These are phyloP conservation scores for Conopomorpha cramerella DNA, from an alignment of 1,140 invertebrate genomes.

Conservation along the genomic window DNA sequence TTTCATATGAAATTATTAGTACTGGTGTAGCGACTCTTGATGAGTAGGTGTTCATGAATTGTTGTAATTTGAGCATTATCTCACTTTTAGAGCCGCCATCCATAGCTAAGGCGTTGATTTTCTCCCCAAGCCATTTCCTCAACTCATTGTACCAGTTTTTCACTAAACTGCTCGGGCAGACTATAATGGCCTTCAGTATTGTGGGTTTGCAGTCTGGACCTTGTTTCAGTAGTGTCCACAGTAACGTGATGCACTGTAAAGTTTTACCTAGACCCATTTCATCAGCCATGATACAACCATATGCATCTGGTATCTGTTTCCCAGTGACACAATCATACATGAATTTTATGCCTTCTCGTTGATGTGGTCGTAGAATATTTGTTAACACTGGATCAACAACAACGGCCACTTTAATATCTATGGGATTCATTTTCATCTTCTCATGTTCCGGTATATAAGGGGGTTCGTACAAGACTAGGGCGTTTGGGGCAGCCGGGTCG, in stretches of 20 bases:
- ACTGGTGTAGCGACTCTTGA: conserved; percentile 82
- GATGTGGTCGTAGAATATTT: conserved; percentile 94
- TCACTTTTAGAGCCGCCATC: conserved; percentile 90
- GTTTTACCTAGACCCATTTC: conserved; percentile 98
- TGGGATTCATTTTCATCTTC: conserved; percentile 71
- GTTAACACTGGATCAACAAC: conserved; percentile 93
- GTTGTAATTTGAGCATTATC: conserved; percentile 82
- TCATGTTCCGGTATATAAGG: conserved; percentile 81
- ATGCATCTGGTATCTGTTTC: conserved; percentile 80
- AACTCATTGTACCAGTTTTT: conserved; percentile 99
- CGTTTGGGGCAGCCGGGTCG: conserved; percentile 93
- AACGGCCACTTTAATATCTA: conserved; percentile 80
- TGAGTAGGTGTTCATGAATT: conserved; percentile 70
- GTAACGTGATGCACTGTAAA: conserved; percentile 94
- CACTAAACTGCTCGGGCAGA: conserved; percentile 95
- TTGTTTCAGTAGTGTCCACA: conserved; percentile 94
- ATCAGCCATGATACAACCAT: conserved; percentile 98
- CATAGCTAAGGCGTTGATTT: conserved; percentile 85
- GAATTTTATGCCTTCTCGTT: conserved; percentile 98
- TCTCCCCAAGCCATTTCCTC: conserved; percentile 90
- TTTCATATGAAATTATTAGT: conserved; percentile 98
- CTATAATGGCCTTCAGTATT: conserved; percentile 92
- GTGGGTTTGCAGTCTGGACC: conserved; percentile 82
- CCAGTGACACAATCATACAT: conserved; percentile 99
- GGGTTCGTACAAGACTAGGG: conserved; percentile 88